A percentile compares a stretch with the other conserved stretches of the same genome.
Evolutionary conservation across 1,140 invertebrate species (phyloP).

Genomic region (Eriosoma lanigerum): DNA sequence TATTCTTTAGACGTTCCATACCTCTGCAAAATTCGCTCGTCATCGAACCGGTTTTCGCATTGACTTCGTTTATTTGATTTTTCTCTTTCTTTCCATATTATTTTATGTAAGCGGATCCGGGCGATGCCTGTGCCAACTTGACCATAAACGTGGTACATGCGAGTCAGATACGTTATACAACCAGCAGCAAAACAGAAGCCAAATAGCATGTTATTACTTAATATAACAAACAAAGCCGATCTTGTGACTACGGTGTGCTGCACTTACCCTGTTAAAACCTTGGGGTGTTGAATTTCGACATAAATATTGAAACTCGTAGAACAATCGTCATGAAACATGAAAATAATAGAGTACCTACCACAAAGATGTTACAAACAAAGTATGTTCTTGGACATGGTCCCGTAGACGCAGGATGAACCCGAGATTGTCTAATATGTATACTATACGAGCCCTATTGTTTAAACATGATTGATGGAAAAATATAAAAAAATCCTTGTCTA

Average conservation of each 20-base stretch:
- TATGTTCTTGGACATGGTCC: not conserved
- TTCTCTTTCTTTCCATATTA: not conserved
- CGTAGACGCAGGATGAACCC: not conserved
- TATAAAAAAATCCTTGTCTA: too few relatives aligned
- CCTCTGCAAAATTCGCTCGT: slow-evolving; percentile 11
- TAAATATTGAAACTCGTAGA: not conserved
- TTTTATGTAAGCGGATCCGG: slow-evolving; percentile 37
- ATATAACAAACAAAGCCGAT: not conserved
- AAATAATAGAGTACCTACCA: not conserved
- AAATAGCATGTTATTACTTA: not conserved
- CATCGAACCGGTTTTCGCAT: slow-evolving; percentile 5
- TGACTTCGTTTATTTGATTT: not conserved
- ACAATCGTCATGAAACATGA: not conserved
- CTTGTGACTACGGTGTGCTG: not conserved
- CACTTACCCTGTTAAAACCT: slow-evolving; percentile 11
- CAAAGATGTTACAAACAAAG: not conserved
- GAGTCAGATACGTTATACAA: slow-evolving; percentile 7
- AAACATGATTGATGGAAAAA: too few relatives aligned
- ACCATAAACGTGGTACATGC: not conserved
- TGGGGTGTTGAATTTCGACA: slow-evolving; percentile 12
- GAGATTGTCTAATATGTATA: not conserved
- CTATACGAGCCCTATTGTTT: too few relatives aligned
- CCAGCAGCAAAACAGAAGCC: slow-evolving; percentile 5
- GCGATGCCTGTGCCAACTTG: not conserved
- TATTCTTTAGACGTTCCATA: slow-evolving; percentile 3